These are phyloP conservation scores for Atrichornis clamosus DNA, from an alignment of 2,113 vertebrate genomes.

Conservation along the genomic window DNA sequence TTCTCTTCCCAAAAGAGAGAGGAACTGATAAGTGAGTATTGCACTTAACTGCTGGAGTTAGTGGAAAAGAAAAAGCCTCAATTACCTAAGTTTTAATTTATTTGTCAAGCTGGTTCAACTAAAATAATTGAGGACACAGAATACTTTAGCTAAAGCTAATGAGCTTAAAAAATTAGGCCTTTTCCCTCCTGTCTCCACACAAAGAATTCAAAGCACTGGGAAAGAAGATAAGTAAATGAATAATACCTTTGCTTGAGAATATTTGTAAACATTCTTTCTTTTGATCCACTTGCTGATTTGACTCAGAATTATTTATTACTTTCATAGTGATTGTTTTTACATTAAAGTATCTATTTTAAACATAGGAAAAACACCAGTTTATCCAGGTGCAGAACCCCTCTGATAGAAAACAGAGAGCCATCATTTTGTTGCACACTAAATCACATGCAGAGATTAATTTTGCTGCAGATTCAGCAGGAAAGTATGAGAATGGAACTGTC, in stretches of 20 bases:
- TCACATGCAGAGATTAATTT: not conserved
- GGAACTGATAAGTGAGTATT: not conserved
- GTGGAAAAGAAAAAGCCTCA: not conserved
- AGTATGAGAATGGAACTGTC: not conserved
- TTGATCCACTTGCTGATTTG: not conserved
- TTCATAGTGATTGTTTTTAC: not conserved
- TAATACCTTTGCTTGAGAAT: not conserved
- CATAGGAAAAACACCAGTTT: not conserved
- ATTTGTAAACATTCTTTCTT: slow-evolving; percentile 1
- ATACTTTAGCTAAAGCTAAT: not conserved
- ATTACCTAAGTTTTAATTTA: not conserved
- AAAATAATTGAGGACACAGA: not conserved
- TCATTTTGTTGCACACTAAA: not conserved
- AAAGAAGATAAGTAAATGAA: not conserved
- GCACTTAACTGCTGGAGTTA: not conserved
- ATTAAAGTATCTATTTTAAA: not conserved
- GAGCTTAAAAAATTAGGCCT: slow-evolving; percentile 9
- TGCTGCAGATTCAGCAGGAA: not conserved
- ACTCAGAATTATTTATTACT: not conserved
- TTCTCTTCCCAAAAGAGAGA: not conserved
- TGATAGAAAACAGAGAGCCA: not conserved
- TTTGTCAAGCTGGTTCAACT: not conserved
- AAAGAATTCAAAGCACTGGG: not conserved
- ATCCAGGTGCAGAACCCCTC: not conserved
- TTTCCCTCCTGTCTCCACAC: not conserved